Percentiles rank a stretch among this genome's conserved stretches.
phyloP scores from a whole-genome alignment of 1,140 invertebrate species.

The Orchestia grillus region DNA sequence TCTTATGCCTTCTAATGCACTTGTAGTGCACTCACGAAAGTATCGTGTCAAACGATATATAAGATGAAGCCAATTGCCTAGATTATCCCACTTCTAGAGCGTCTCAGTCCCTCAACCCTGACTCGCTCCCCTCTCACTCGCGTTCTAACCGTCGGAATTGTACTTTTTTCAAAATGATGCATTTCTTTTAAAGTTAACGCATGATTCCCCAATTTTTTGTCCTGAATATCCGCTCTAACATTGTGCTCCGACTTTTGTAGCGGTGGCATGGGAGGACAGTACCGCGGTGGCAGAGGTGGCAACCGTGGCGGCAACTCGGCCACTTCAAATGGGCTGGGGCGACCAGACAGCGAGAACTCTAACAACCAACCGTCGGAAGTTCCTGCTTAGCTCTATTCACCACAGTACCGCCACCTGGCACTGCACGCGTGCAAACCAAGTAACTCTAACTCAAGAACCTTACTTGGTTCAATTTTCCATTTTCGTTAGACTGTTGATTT shows the following conservation, averaged over 20 bases:
- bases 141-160: too few species aligned
- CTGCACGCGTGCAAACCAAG: background rate
- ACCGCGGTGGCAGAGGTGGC: constrained; percentile 60
- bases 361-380: background rate
- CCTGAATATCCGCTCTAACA: too few species aligned
- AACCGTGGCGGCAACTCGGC: constrained; percentile 70
- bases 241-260: background rate
- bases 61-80: too few species aligned
- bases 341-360: background rate
- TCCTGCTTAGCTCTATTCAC: background rate
- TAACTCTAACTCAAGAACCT: constrained; percentile 14
- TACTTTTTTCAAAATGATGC: too few species aligned
- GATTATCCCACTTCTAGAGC: too few species aligned
- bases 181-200: too few species aligned
- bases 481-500: background rate
- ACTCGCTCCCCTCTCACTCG: too few species aligned
- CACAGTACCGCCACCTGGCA: background rate
- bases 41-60: too few species aligned
- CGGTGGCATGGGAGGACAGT: constrained; percentile 57
- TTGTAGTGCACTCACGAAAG: too few species aligned
- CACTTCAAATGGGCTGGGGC: background rate
- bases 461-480: constrained; percentile 26
- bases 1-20: too few species aligned
- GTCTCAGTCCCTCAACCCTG: too few species aligned
- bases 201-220: too few species aligned